Base-by-base conservation (phyloP, 2,797 vertebrate genomes). In the Thaleichthys pacificus region DNA sequence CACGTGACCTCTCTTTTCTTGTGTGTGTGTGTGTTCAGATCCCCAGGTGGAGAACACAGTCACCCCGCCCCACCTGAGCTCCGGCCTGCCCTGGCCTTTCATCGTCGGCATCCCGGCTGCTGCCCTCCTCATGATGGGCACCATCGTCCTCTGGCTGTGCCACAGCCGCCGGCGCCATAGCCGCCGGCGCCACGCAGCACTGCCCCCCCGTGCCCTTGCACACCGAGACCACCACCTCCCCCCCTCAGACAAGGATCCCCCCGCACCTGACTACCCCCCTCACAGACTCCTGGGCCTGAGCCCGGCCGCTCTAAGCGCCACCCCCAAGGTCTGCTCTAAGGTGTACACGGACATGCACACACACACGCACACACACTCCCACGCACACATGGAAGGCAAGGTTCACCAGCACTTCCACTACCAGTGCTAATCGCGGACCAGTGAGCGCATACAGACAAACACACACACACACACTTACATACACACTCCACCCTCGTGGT, bases 391-490 rank as follows among this genome's bases (percentile, higher is more conserved):
- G 57, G 88, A 89, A 19, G 85, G 84, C 5, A 90, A 90, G 74
- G 80, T 90, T 22, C 89, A 89, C 72, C 88, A 89, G 76, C 86
- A 90, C 78, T 89, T 88, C 72, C 86, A 89, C 79, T 90, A 87
- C 74, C 84, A 90, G 85, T 86, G 86, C 76, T 88, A 84, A 82
- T 70, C 30, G 12, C 42, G 42, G 3, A 47, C 42, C 42, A 47
- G 42, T 56, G 24, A 63, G 17, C 65, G 26, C 66, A n/a, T 42
- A n/a, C 22, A 47, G 2, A 42, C 3, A 26, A 8, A 6, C 65
- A 42, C 65, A 1, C 65, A 21, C 22, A 6, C 64, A 1, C 65
- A 21, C 22, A 15, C 64, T 49, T n/a, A 47, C 32, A 47, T 19
- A 32, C 65, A 66, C 61, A 21, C 49, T 19, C n/a, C 54, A 3